A percentile compares a stretch with the other conserved stretches of the same genome.
phyloP scores from a whole-genome alignment of 2,797 vertebrate species.

The Garrulus glandarius region DNA sequence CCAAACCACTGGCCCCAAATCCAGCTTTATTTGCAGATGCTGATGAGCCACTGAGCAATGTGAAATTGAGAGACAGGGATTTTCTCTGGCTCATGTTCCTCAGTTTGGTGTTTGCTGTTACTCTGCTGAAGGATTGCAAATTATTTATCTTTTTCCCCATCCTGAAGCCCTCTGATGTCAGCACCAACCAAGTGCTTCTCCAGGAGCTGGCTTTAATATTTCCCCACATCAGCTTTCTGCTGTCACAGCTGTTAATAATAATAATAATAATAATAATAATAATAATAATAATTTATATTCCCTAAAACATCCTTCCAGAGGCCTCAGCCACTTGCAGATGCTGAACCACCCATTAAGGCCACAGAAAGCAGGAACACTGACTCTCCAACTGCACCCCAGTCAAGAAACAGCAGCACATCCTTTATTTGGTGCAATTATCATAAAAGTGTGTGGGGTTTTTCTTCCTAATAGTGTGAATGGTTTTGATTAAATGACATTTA shows the following conservation, averaged over 20 bases:
- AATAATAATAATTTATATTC: not conserved
- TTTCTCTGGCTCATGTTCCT: not conserved
- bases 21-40: not conserved
- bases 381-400: not conserved
- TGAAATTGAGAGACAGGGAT: not conserved
- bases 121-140: not conserved
- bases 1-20: not conserved
- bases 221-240: not conserved
- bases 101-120: not conserved
- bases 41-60: not conserved
- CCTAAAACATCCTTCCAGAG: not conserved
- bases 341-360: not conserved
- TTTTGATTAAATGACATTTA: constrained; percentile 39
- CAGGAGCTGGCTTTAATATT: not conserved
- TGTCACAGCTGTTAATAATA: not conserved
- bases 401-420: not conserved
- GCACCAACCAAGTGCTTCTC: not conserved
- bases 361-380: not conserved
- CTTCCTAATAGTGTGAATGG: not conserved
- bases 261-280: not conserved
- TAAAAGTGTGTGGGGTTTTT: not conserved
- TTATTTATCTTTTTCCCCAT: not conserved
- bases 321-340: not conserved
- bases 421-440: not conserved
- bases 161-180: not conserved